These are phyloP conservation scores for Ephydatia muelleri DNA, from an alignment of 37 sponge, comb jelly and placozoan species.

Conservation along the genomic window DNA sequence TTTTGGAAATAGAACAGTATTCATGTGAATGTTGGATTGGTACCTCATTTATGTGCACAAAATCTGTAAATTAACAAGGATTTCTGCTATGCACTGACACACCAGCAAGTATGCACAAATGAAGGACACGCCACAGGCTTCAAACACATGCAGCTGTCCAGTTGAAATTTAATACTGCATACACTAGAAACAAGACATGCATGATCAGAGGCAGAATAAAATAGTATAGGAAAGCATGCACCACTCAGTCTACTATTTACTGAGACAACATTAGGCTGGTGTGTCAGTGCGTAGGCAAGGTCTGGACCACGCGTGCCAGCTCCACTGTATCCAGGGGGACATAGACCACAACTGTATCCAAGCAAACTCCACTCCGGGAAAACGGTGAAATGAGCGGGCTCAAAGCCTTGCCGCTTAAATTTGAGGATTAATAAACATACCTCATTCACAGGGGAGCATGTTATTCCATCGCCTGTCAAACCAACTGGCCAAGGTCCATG, in stretches of 20 bases:
- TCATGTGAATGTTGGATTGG: not conserved
- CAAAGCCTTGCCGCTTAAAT: not conserved
- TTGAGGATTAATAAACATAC: slow-evolving; percentile 13
- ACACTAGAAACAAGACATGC: too few relatives aligned
- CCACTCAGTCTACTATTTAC: too few relatives aligned
- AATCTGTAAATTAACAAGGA: too few relatives aligned
- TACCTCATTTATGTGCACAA: too few relatives aligned
- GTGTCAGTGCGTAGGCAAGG: slow-evolving; percentile 42
- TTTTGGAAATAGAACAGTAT: slow-evolving; percentile 21
- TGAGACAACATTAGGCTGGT: slow-evolving; percentile 12
- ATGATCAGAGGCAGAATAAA: too few relatives aligned
- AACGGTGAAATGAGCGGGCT: slow-evolving; percentile 47
- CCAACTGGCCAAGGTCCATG: slow-evolving; percentile 85
- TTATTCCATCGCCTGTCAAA: slow-evolving; percentile 68
- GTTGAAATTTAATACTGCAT: too few relatives aligned
- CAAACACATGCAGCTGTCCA: too few relatives aligned
- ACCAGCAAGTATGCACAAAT: too few relatives aligned
- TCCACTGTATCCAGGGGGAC: slow-evolving; percentile 88
- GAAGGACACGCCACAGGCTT: too few relatives aligned
- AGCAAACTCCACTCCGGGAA: slow-evolving; percentile 45
- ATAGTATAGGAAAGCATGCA: too few relatives aligned
- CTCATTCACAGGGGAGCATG: slow-evolving; percentile 70
- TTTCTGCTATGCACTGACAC: too few relatives aligned
- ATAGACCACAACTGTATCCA: slow-evolving; percentile 80
- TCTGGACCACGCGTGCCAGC: slow-evolving; percentile 35